A percentile compares a stretch with the other conserved stretches of the same genome.
Conservation (phyloP, 2,113 vertebrate genomes). For the Melospiza georgiana region DNA sequence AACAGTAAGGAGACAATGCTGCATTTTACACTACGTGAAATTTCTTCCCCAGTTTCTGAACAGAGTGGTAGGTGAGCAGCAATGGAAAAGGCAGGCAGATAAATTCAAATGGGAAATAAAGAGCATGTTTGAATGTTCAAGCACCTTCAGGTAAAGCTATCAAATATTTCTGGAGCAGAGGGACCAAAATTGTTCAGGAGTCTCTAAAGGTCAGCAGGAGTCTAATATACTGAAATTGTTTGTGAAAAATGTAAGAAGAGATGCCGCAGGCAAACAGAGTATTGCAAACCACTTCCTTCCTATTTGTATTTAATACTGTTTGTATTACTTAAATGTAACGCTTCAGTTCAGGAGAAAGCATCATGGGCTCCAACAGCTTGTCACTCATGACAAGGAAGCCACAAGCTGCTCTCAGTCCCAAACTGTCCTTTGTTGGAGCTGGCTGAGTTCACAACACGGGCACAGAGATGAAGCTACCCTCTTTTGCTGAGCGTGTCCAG, state of each 20-base stretch:
- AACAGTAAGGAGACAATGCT: background rate
- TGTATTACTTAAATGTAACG: background rate
- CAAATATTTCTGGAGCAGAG: background rate
- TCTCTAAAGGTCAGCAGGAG: background rate
- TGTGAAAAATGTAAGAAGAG: background rate
- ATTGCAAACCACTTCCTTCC: background rate
- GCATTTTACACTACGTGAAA: background rate
- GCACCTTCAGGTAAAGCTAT: background rate
- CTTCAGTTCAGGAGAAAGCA: background rate
- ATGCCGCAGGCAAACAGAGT: background rate
- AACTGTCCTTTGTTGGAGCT: background rate
- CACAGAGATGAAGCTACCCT: background rate
- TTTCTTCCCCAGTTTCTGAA: background rate
- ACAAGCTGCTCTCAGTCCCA: background rate
- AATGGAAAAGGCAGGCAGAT: background rate
- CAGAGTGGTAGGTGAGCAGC: fast-evolving
- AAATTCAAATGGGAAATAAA: background rate
- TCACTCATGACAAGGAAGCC: background rate
- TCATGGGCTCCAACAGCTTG: background rate
- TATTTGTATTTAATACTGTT: background rate
- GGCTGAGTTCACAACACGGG: background rate
- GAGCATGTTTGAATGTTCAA: background rate
- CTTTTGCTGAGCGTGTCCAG: background rate
- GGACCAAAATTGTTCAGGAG: background rate
- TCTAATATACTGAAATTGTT: background rate